These are phyloP conservation scores for Oeneis ivallda DNA, from an alignment of 2,888 invertebrate species.

Conservation along the genomic window DNA sequence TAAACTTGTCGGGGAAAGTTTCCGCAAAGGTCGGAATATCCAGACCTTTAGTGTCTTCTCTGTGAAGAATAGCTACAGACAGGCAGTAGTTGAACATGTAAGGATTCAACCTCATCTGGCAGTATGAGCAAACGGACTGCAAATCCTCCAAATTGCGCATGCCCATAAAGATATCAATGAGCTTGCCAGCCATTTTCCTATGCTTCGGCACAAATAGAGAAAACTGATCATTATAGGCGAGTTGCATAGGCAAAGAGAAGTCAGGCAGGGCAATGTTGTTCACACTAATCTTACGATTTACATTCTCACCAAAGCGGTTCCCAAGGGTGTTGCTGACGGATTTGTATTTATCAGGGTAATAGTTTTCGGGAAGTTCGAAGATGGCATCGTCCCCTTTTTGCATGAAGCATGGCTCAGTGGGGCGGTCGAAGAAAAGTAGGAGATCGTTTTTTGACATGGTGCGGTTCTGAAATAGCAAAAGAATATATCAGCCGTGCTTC, in stretches of 20 bases:
- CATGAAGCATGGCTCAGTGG: conserved; percentile 89
- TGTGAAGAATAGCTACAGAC: conserved; percentile 86
- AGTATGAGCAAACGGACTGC: conserved; percentile 84
- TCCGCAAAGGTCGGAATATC: conserved; percentile 88
- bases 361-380: conserved; percentile 84
- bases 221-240: conserved; percentile 85
- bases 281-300: conserved; percentile 76
- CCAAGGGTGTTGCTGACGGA: conserved; percentile 60
- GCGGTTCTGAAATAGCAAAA: conserved; percentile 36
- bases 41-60: conserved; percentile 85
- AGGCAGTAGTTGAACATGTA: conserved; percentile 89
- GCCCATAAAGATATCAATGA: conserved; percentile 86
- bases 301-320: conserved; percentile 81
- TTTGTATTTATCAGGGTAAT: conserved; percentile 77
- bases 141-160: conserved; percentile 87
- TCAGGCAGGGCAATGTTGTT: conserved; percentile 84
- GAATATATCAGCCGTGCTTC: background rate
- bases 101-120: conserved; percentile 87
- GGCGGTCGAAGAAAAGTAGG: conserved; percentile 87
- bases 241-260: conserved; percentile 81
- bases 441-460: conserved; percentile 79
- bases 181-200: conserved; percentile 83
- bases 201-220: conserved; percentile 87
- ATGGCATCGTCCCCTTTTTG: conserved; percentile 85
- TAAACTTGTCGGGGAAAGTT: conserved; percentile 91